Conservation (phyloP, 1,140 invertebrate species). For the Centruroides vittatus region DNA sequence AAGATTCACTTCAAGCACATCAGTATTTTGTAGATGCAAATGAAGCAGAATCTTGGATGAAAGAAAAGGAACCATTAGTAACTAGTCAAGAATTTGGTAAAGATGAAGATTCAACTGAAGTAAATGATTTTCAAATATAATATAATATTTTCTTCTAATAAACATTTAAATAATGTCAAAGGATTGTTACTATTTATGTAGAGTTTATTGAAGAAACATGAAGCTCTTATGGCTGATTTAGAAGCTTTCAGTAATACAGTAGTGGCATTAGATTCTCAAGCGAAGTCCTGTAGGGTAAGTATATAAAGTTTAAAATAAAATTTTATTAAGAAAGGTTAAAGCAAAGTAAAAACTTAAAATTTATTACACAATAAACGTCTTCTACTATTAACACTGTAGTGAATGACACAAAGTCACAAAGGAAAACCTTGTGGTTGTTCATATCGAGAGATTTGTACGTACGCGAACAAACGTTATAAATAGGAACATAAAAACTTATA, state of each 20-base stretch:
- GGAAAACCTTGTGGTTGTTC: too few relatives aligned
- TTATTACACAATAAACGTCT: too few relatives aligned
- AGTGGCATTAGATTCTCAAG: conserved; percentile 72
- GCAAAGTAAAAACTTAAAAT: too few relatives aligned
- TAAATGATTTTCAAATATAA: background rate
- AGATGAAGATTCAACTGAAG: conserved; percentile 94
- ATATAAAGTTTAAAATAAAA: background rate
- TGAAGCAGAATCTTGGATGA: conserved; percentile 98
- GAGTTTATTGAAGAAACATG: conserved; percentile 93
- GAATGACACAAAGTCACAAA: too few relatives aligned
- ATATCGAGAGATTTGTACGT: too few relatives aligned
- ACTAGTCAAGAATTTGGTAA: conserved; percentile 86
- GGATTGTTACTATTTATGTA: background rate
- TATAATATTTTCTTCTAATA: too few relatives aligned
- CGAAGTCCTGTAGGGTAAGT: conserved; percentile 52
- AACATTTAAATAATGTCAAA: too few relatives aligned
- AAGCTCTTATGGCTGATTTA: conserved; percentile 89
- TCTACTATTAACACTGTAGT: too few relatives aligned
- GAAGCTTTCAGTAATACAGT: conserved; percentile 95
- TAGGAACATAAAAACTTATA: too few relatives aligned
- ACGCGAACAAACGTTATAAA: too few relatives aligned
- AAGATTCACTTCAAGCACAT: conserved; percentile 93
- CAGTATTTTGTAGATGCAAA: conserved; percentile 99
- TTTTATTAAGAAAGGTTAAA: background rate
- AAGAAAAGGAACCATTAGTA: conserved; percentile 95